These are phyloP conservation scores for Cryptosula pallasiana DNA, from an alignment of 2,888 invertebrate genomes.

Conservation along the genomic window DNA sequence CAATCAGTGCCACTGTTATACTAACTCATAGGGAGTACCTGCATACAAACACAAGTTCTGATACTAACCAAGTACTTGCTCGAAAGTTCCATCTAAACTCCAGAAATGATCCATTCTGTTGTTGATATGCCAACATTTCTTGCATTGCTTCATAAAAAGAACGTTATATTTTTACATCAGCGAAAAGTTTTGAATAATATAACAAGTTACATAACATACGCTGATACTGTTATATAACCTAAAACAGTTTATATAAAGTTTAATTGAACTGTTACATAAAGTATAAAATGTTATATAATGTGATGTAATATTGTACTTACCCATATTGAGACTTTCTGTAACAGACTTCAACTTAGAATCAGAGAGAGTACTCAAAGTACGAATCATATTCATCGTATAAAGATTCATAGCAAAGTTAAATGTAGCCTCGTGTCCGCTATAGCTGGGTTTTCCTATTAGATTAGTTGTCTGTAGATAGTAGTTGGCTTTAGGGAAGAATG, in stretches of 20 bases:
- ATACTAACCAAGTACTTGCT: constrained; percentile 7
- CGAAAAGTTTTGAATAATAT: too few relatives aligned
- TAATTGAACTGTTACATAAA: too few relatives aligned
- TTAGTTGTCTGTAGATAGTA: constrained; percentile 51
- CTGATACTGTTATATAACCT: too few relatives aligned
- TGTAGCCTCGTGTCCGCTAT: constrained; percentile 82
- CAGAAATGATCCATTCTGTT: constrained; percentile 82
- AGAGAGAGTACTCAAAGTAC: constrained; percentile 48
- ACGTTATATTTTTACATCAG: too few relatives aligned
- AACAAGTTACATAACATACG: too few relatives aligned
- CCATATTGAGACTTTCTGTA: background rate
- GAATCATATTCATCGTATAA: constrained; percentile 83
- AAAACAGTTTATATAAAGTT: too few relatives aligned
- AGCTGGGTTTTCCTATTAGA: constrained; percentile 54
- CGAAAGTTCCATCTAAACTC: constrained; percentile 63
- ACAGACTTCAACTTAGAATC: background rate
- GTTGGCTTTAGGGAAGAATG: constrained; percentile 50
- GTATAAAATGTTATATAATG: too few relatives aligned
- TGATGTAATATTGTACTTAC: too few relatives aligned
- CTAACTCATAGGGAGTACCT: too few relatives aligned
- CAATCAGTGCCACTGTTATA: too few relatives aligned
- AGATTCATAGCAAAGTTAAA: constrained; percentile 94
- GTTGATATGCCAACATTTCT: constrained; percentile 83
- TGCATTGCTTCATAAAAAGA: constrained; percentile 55
- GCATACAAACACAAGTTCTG: too few relatives aligned